Conservation (phyloP, 1,140 invertebrate genomes). For the Galendromus occidentalis region DNA sequence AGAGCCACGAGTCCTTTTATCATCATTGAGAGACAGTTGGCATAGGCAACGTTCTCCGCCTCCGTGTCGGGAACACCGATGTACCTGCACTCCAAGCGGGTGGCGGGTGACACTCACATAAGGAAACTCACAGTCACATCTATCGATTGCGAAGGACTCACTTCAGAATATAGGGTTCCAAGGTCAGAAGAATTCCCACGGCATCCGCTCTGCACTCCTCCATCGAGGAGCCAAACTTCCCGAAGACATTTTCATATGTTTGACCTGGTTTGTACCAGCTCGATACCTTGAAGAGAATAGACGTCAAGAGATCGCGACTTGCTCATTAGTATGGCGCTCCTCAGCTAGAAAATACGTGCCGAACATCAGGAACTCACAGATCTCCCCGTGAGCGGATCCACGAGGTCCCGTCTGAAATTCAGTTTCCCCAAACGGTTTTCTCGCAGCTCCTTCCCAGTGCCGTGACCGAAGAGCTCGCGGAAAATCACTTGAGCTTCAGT, state of each 20-base stretch:
- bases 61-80: conserved; percentile 35
- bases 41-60: conserved; percentile 63
- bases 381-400: conserved; percentile 45
- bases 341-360: too few relatives aligned
- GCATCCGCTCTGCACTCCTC: conserved; percentile 90
- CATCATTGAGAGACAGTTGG: conserved; percentile 75
- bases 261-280: conserved; percentile 59
- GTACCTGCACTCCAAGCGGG: conserved; percentile 42
- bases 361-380: background rate
- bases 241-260: conserved; percentile 76
- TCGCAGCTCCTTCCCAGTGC: conserved; percentile 74
- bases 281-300: too few relatives aligned
- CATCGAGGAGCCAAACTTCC: conserved; percentile 60
- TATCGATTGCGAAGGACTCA: background rate
- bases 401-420: conserved; percentile 53
- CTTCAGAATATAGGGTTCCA: conserved; percentile 53
- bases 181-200: conserved; percentile 63
- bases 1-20: conserved; percentile 63
- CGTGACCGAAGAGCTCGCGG: conserved; percentile 82
- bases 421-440: conserved; percentile 47
- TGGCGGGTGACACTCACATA: too few relatives aligned
- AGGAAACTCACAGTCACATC: too few relatives aligned
- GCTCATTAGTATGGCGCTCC: too few relatives aligned
- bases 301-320: conserved; percentile 4
- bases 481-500: conserved; percentile 75